Evolutionary conservation across 2,113 vertebrate species (phyloP), one percentile per base, ranked within the genome.

Genomic region (Reinhardtius hippoglossoides): DNA sequence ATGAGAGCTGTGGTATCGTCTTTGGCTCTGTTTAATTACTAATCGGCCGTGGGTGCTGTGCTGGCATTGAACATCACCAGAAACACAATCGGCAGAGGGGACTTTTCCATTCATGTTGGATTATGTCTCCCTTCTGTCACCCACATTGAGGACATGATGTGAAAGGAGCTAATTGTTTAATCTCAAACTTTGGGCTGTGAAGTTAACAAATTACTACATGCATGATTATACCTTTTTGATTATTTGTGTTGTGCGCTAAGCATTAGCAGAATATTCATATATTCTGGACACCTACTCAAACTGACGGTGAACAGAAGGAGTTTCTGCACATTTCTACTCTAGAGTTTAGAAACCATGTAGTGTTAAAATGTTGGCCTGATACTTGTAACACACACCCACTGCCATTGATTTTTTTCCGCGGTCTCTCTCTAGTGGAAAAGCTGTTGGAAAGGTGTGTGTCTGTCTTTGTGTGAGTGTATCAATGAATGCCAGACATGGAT

Each of bases 1-100:
- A 81, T 76, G 76, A 75, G 74, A 60, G 83, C 85, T 58, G 87
- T 59, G 76, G 89, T 91, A 78, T 91, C 90, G 14, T 84, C 85
- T 92, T 80, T 86, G 79, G 42, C 62, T 84, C 88, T 92, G 67
- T 89, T 93, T 92, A 92, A 93, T 92, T 92, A 90, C 92, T 92
- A 88, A 93, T 91, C 79, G 87, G 82, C 35, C 69, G 40, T 15
- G 57, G 75, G 74, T 74, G n/a, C 21, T 44, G 81, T 35, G 82
- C 48, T 80, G 81, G 69, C 80, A 82, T 60, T 81, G 75, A 58
- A 71, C 75, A 52, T 82, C 74, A 65, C 13, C 70, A 71, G 84
- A 78, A 81, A 87, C 58, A 35, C 31, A 37, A 80, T 76, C 74
- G 23, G 58, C 65, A 61, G 42, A n/a, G 50, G 48, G 3, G 52